A percentile compares a stretch with the other conserved stretches of the same genome.
Evolutionary conservation across 2,888 invertebrate genomes (phyloP).

Genomic region (Toxonevra muliebris): DNA sequence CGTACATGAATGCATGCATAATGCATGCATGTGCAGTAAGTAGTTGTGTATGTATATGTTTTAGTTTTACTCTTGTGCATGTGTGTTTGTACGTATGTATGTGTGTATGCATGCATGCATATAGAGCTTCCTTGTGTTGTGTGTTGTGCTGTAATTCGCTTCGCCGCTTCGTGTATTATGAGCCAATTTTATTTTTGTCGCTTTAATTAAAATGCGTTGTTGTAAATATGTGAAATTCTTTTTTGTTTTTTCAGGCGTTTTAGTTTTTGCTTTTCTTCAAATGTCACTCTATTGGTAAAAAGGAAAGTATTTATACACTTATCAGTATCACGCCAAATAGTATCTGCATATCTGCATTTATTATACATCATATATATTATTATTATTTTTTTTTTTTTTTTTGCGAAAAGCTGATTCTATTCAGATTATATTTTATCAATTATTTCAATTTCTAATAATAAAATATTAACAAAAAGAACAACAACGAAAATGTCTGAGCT

Average conservation of each 20-base stretch:
- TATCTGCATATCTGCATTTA: no score
- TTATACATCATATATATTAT: no score
- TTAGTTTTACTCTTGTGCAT: not conserved
- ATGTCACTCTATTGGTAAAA: constrained; percentile 5
- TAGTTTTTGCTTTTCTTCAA: not conserved
- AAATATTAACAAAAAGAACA: no score
- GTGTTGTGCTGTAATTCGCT: constrained; percentile 4
- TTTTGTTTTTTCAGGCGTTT: not conserved
- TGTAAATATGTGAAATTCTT: not conserved
- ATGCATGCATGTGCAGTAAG: not conserved
- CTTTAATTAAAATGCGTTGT: constrained; percentile 28
- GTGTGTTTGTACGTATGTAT: not conserved
- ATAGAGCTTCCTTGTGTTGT: constrained; percentile 15
- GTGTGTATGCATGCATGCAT: constrained; percentile 8
- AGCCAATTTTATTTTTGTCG: constrained; percentile 30
- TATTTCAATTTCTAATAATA: no score
- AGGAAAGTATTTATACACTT: constrained; percentile 18
- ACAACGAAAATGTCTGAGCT: no score
- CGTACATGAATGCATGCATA: not conserved
- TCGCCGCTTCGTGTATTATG: constrained; percentile 15
- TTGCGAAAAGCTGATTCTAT: no score
- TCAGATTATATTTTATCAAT: no score
- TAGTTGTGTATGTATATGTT: not conserved
- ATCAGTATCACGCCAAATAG: no score
- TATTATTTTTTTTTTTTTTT: no score